Percentiles rank a stretch among this genome's conserved stretches.
Evolutionary conservation across 2,888 invertebrate genomes (phyloP).

Genomic region (Cyrtodaria siliqua): DNA sequence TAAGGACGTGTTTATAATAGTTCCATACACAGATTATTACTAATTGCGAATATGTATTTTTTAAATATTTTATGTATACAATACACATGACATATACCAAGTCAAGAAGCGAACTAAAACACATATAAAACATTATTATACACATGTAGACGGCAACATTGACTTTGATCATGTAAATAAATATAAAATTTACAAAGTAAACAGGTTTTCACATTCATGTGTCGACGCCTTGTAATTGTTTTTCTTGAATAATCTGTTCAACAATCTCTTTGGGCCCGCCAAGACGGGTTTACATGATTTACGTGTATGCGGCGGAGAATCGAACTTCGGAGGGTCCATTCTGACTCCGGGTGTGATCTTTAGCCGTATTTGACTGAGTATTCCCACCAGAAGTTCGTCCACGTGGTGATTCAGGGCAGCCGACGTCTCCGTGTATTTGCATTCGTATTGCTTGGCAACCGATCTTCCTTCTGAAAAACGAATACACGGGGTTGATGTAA

Average conservation of each 20-base stretch:
- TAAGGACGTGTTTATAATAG: too few species aligned
- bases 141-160: too few species aligned
- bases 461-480: slow-evolving; percentile 52
- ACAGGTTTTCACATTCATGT: slow-evolving; percentile 54
- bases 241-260: slow-evolving; percentile 68
- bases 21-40: too few species aligned
- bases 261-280: slow-evolving; percentile 62
- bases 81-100: too few species aligned
- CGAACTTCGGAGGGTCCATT: slow-evolving; percentile 54
- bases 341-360: slow-evolving; percentile 86
- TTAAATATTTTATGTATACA: too few species aligned
- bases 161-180: too few species aligned
- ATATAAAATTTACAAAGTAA: slow-evolving; percentile 14
- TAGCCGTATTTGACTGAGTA: slow-evolving; percentile 95
- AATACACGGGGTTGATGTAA: too few species aligned
- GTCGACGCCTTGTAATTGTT: slow-evolving; percentile 54
- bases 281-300: slow-evolving; percentile 62
- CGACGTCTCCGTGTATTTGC: slow-evolving; percentile 97
- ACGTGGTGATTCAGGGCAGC: slow-evolving; percentile 98
- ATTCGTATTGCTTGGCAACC: slow-evolving; percentile 88
- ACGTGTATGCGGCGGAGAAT: slow-evolving; percentile 25
- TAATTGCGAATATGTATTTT: too few species aligned
- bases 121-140: too few species aligned
- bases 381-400: slow-evolving; percentile 96
- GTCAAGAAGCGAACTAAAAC: too few species aligned